Percentiles rank a stretch among this genome's conserved stretches.
Conservation (phyloP, 2,113 vertebrate genomes). For the Atlantisia rogersi region DNA sequence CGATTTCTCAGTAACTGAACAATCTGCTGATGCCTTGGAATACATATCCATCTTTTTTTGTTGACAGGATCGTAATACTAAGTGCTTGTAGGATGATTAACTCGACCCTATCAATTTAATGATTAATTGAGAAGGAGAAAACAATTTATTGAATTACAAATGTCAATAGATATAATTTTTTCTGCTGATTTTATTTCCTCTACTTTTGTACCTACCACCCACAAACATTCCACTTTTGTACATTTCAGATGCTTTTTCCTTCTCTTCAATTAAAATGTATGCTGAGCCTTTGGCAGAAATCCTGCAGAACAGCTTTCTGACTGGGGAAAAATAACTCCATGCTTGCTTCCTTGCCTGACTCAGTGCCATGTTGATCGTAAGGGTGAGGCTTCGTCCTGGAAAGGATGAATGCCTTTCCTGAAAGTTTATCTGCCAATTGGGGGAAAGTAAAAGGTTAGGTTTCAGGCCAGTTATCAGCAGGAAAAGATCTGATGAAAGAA, state of each 20-base stretch:
- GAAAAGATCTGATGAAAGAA: conserved; percentile 9
- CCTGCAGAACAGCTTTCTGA: neutral
- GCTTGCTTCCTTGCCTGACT: conserved; percentile 31
- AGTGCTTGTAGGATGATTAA: conserved; percentile 7
- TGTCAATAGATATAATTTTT: conserved; percentile 26
- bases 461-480: neutral
- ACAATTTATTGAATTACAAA: conserved; percentile 15
- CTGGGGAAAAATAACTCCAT: neutral
- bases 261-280: conserved; percentile 8
- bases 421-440: conserved; percentile 25
- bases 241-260: conserved; percentile 12
- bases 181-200: conserved; percentile 37
- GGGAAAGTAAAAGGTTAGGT: neutral
- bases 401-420: neutral
- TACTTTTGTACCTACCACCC: conserved; percentile 31
- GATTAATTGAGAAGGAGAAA: conserved; percentile 34
- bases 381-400: neutral
- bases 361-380: neutral
- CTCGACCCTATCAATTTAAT: neutral
- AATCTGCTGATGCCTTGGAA: conserved; percentile 7
- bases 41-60: neutral
- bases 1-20: conserved; percentile 4
- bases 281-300: conserved; percentile 38
- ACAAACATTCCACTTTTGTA: neutral
- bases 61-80: neutral